Percentiles rank a stretch among this genome's conserved stretches.
Conservation (phyloP, 2,888 invertebrate species). For the Mechanitis messenoides region DNA sequence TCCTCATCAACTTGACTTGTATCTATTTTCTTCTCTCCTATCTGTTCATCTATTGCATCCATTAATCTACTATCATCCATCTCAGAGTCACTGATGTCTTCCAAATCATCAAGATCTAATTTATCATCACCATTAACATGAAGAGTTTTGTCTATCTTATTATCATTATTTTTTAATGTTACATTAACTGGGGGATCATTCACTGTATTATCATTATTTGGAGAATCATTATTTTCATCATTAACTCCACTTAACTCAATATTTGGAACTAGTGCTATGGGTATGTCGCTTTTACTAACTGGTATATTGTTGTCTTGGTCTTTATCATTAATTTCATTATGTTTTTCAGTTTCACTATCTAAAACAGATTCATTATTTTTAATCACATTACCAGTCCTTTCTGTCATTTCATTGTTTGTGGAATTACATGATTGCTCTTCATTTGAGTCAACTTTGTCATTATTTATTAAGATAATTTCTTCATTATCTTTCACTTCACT, state of each 20-base stretch:
- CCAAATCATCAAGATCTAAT: conserved; percentile 34
- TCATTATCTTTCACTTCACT: too few species aligned
- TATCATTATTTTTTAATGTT: background rate
- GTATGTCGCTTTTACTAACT: conserved; percentile 5
- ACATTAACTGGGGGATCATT: background rate
- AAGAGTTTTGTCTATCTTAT: background rate
- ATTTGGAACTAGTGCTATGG: background rate
- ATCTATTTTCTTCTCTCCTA: conserved; percentile 14
- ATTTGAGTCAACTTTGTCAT: too few species aligned
- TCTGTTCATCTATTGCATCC: conserved; percentile 41
- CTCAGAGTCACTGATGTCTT: conserved; percentile 37
- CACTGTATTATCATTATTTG: conserved; percentile 1
- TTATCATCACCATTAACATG: conserved; percentile 22
- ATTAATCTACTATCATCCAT: conserved; percentile 41
- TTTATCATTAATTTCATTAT: conserved; percentile 5
- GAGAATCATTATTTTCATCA: conserved; percentile 6
- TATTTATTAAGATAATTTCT: too few species aligned
- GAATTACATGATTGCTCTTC: too few species aligned
- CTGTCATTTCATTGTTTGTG: background rate
- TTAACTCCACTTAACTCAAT: background rate
- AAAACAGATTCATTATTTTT: conserved; percentile 8
- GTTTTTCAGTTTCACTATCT: conserved; percentile 7
- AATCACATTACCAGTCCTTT: background rate
- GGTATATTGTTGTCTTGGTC: conserved; percentile 6
- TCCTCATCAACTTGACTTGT: background rate